Conservation (phyloP, 2,888 invertebrate species). For the Ganaspis brasiliensis region DNA sequence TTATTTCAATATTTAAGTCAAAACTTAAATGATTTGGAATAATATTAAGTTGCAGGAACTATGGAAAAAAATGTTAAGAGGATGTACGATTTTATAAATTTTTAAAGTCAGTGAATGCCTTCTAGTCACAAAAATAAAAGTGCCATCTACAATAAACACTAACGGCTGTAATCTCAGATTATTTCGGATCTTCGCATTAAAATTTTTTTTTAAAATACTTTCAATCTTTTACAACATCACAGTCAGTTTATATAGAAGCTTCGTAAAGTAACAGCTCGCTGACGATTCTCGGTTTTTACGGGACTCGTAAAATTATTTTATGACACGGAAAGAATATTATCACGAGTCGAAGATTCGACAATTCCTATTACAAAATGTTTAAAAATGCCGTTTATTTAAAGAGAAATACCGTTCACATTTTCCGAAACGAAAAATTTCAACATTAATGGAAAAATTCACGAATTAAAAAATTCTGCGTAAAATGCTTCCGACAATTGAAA, state of each 20-base stretch:
- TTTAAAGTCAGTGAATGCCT: no score
- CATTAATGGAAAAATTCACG: no score
- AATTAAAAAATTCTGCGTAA: no score
- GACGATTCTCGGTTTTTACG: conserved; percentile 32
- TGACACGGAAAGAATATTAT: conserved; percentile 8
- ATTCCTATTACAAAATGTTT: neutral
- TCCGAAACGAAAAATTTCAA: conserved; percentile 9
- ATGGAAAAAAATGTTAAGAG: no score
- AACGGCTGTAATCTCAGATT: neutral
- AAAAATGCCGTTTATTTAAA: neutral
- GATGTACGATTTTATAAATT: no score
- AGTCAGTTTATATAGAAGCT: conserved; percentile 23
- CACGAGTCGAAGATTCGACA: neutral
- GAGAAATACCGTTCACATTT: no score
- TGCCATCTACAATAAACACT: no score
- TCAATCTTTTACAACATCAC: neutral
- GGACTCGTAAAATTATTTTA: conserved; percentile 8
- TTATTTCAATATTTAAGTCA: no score
- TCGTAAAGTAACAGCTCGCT: conserved; percentile 34
- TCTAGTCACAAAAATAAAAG: no score
- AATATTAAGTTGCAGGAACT: no score
- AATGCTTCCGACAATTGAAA: no score
- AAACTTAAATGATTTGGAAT: no score
- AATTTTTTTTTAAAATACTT: conserved; percentile 9
- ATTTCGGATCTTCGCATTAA: neutral